Conservation (phyloP, 92 coral and sea anemone genomes). For the Parazoanthus darwini region DNA sequence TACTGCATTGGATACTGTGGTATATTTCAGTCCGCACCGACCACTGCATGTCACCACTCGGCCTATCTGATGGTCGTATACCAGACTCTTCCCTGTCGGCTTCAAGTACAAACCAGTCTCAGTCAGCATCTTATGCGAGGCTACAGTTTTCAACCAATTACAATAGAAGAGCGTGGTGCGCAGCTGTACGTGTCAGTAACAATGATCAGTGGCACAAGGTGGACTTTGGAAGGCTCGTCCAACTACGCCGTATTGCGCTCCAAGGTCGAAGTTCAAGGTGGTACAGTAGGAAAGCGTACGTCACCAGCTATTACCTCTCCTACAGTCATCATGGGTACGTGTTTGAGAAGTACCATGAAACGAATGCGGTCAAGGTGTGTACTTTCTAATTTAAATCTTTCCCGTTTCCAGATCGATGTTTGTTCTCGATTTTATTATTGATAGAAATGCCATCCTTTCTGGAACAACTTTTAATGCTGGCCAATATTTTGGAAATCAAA, state of each 20-base stretch:
- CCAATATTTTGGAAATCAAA: too few species aligned
- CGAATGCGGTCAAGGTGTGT: background rate
- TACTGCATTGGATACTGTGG: too few species aligned
- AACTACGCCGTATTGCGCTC: background rate
- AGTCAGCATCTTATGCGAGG: background rate
- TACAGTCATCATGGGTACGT: background rate
- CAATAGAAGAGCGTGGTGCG: background rate
- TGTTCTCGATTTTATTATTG: too few species aligned
- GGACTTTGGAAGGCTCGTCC: conserved; percentile 21
- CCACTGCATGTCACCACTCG: conserved; percentile 6
- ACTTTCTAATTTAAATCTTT: too few species aligned
- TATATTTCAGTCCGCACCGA: background rate
- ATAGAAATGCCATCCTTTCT: too few species aligned
- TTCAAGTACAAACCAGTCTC: background rate
- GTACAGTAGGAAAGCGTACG: background rate
- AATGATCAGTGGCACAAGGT: conserved; percentile 5
- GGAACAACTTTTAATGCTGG: too few species aligned
- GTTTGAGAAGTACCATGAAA: background rate
- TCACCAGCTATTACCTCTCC: conserved; percentile 1
- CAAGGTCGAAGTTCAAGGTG: background rate
- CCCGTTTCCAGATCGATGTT: too few species aligned
- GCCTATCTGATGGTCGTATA: background rate
- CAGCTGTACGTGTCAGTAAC: background rate
- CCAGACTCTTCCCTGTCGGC: background rate
- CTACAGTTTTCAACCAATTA: background rate